These are phyloP conservation scores for Tretioscincus oriximinensis DNA, from an alignment of 2,113 vertebrate species.

Conservation along the genomic window DNA sequence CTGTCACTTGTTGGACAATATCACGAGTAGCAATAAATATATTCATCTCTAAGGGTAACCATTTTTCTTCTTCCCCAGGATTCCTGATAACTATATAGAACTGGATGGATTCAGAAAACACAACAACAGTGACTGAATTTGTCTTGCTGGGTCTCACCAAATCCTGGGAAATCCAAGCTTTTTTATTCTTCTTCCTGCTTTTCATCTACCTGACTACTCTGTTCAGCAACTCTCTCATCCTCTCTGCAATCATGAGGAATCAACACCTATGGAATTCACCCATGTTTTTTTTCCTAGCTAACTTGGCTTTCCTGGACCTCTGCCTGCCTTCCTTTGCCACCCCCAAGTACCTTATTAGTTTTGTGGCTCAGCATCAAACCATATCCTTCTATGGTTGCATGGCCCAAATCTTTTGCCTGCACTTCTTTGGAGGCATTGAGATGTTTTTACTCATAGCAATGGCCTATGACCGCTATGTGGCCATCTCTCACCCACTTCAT, in stretches of 20 bases:
- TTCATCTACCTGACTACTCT: conserved; percentile 42
- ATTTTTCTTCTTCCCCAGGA: not conserved
- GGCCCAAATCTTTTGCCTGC: conserved; percentile 52
- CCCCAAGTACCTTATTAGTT: conserved; percentile 46
- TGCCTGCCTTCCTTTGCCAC: conserved; percentile 45
- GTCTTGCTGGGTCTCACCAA: conserved; percentile 51
- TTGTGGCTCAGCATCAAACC: not conserved
- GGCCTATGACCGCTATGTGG: conserved; percentile 62
- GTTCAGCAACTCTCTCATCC: conserved; percentile 43
- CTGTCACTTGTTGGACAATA: not conserved
- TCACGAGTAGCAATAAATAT: not conserved
- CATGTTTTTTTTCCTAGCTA: conserved; percentile 58
- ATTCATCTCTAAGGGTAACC: not conserved
- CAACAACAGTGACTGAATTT: conserved; percentile 45
- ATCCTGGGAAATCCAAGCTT: conserved; percentile 25
- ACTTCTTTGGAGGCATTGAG: conserved; percentile 51
- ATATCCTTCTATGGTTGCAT: conserved; percentile 52
- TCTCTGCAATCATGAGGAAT: conserved; percentile 38
- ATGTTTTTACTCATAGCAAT: conserved; percentile 52
- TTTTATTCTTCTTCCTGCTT: conserved; percentile 44
- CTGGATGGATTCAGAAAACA: conserved; percentile 41
- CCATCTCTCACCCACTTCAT: conserved; percentile 61
- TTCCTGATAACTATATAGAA: not conserved
- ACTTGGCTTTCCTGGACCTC: conserved; percentile 59
- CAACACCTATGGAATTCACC: conserved; percentile 24